Percentiles rank a stretch among this genome's conserved stretches.
Conservation (phyloP, 2,113 vertebrate genomes). For the Telmatochromis sp. region DNA sequence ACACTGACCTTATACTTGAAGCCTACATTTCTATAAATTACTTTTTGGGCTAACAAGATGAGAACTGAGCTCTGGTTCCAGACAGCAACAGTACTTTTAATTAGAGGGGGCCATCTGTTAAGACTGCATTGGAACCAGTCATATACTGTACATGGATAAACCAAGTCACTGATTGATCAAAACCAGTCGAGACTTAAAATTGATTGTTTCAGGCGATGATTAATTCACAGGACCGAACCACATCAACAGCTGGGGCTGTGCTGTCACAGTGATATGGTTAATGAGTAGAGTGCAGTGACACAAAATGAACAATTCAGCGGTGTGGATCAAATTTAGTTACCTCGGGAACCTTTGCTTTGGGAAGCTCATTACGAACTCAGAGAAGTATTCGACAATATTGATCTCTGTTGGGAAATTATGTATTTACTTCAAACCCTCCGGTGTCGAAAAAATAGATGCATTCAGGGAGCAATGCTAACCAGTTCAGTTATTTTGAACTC, state of each 20-base stretch:
- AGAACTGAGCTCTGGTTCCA: background rate
- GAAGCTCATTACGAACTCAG: slow-evolving; percentile 32
- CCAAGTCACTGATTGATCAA: slow-evolving; percentile 26
- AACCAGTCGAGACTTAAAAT: slow-evolving; percentile 10
- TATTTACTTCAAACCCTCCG: slow-evolving; percentile 4
- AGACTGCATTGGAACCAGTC: background rate
- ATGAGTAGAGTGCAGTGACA: slow-evolving; percentile 1
- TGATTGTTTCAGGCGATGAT: slow-evolving; percentile 35
- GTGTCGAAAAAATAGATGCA: background rate
- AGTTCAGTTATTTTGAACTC: background rate
- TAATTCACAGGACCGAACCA: slow-evolving; percentile 4
- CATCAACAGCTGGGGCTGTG: background rate
- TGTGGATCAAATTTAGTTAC: slow-evolving; percentile 29
- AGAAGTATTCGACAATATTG: slow-evolving; percentile 33
- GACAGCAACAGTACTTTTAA: background rate
- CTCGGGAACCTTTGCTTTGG: background rate
- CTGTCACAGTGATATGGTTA: slow-evolving; percentile 20
- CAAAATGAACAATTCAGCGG: slow-evolving; percentile 1
- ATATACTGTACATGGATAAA: background rate
- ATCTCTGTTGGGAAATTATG: slow-evolving; percentile 29
- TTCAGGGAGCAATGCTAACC: background rate
- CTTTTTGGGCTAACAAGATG: background rate
- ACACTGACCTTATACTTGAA: background rate
- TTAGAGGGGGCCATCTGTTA: background rate
- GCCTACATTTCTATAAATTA: background rate